Evolutionary conservation across 2,888 invertebrate species (phyloP).

Genomic region (Cyaniris semiargus): DNA sequence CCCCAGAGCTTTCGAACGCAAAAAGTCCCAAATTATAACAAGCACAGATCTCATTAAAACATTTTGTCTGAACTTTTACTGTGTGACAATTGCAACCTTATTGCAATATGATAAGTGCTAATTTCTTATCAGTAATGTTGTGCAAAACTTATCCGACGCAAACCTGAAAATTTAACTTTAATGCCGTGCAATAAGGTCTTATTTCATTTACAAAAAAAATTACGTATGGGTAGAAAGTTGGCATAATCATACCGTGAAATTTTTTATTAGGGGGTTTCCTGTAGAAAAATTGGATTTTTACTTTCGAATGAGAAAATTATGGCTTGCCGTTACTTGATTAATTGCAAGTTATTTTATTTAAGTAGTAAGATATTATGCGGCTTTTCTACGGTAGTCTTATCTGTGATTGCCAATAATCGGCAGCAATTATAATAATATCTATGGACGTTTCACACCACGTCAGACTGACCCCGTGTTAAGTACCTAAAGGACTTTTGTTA

Average conservation of each 20-base stretch:
- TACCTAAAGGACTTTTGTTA: too few species aligned
- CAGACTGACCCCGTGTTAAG: too few species aligned
- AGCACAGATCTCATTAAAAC: conserved; percentile 9
- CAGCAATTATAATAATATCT: too few species aligned
- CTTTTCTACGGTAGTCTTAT: too few species aligned
- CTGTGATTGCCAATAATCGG: too few species aligned
- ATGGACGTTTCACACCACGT: too few species aligned
- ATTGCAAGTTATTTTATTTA: not conserved
- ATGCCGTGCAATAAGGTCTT: not conserved
- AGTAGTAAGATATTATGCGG: too few species aligned
- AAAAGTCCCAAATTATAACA: not conserved
- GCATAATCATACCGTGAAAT: conserved; percentile 7
- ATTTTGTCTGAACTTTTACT: conserved; percentile 7
- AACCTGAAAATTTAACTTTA: not conserved
- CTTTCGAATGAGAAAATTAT: not conserved
- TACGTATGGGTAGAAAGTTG: not conserved
- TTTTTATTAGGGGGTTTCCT: not conserved
- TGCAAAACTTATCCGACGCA: not conserved
- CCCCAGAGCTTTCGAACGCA: not conserved
- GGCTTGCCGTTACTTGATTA: not conserved
- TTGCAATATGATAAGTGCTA: conserved; percentile 22
- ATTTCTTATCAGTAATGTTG: not conserved
- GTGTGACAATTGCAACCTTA: conserved; percentile 1
- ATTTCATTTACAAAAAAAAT: not conserved
- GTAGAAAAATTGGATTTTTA: not conserved